These are phyloP conservation scores for Halcyon badia DNA, from an alignment of 2,797 vertebrate genomes.

Conservation along the genomic window DNA sequence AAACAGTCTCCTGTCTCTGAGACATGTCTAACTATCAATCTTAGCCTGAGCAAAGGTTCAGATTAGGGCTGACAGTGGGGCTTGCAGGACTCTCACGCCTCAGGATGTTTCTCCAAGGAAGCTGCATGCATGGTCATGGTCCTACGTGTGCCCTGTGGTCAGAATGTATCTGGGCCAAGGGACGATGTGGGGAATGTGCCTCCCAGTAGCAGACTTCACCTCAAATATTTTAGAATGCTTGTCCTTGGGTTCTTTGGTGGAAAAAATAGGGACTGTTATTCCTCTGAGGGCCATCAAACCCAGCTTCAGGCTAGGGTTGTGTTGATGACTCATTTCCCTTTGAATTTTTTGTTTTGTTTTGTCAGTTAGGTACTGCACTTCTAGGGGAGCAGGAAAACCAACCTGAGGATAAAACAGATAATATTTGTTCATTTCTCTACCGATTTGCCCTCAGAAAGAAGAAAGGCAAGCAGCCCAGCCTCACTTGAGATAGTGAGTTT, in stretches of 20 bases:
- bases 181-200: fast-evolving
- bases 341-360: not conserved
- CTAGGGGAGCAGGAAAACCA: not conserved
- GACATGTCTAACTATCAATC: not conserved
- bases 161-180: fast-evolving
- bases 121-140: not conserved
- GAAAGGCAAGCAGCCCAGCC: not conserved
- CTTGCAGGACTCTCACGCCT: not conserved
- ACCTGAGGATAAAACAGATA: not conserved
- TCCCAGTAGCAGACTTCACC: not conserved
- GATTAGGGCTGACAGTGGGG: not conserved
- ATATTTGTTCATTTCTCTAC: conserved; percentile 27
- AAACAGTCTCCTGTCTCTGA: not conserved
- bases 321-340: not conserved
- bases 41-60: not conserved
- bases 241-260: not conserved
- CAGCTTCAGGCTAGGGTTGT: not conserved
- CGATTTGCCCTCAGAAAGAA: not conserved
- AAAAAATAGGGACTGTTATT: not conserved
- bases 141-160: not conserved
- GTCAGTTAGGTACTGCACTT: not conserved
- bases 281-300: not conserved
- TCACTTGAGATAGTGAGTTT: conserved; percentile 3
- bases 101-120: not conserved
- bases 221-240: not conserved